Evolutionary conservation across 1,140 invertebrate species (phyloP).

Genomic region (Thaumetopoea pityocampa): DNA sequence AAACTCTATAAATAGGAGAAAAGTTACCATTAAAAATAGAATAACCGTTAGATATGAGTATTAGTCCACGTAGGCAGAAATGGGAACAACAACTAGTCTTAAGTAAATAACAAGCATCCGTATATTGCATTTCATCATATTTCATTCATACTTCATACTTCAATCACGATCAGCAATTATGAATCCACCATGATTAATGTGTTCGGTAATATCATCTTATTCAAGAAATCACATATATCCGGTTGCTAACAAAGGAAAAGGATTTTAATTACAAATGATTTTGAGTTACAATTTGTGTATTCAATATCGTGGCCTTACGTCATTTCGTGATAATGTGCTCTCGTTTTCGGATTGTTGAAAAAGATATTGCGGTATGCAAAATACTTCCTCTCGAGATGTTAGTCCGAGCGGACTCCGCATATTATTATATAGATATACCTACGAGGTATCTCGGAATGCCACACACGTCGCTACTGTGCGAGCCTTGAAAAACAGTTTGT

Average conservation of each 20-base stretch:
- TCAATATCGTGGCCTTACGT: conserved; percentile 1
- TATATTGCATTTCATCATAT: conserved; percentile 49
- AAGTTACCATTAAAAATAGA: too few relatives aligned
- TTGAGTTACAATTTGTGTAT: conserved; percentile 18
- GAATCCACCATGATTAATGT: conserved; percentile 62
- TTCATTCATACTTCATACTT: conserved; percentile 41
- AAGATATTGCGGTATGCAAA: conserved; percentile 69
- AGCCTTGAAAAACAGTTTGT: conserved; percentile 10
- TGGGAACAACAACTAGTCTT: conserved; percentile 13
- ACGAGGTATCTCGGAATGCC: conserved; percentile 49
- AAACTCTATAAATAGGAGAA: too few relatives aligned
- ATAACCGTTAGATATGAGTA: too few relatives aligned
- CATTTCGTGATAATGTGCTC: conserved; percentile 32
- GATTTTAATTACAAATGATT: conserved; percentile 1
- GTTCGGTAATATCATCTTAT: conserved; percentile 30
- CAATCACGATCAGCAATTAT: conserved; percentile 51
- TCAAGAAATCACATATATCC: not conserved
- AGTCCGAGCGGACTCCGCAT: conserved; percentile 48
- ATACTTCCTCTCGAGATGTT: conserved; percentile 69
- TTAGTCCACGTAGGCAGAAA: too few relatives aligned
- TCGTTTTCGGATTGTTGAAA: conserved; percentile 64
- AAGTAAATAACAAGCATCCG: conserved; percentile 28
- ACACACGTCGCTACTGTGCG: conserved; percentile 62
- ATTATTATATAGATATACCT: conserved; percentile 42
- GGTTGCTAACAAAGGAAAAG: not conserved